Evolutionary conservation across 2,888 invertebrate species (phyloP).

Genomic region (Calameuta idolon): DNA sequence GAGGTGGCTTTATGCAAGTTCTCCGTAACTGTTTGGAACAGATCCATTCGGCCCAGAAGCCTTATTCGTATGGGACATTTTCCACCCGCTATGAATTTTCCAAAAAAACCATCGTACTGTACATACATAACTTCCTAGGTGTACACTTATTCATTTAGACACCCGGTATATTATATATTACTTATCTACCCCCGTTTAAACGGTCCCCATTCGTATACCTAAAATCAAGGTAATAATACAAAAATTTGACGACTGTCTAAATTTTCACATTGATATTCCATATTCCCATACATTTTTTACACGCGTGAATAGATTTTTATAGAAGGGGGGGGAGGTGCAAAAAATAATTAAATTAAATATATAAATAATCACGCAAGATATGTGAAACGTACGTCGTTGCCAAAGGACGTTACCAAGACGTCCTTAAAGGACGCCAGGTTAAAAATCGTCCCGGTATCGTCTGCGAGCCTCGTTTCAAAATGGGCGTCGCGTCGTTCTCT

Average conservation of each 20-base stretch:
- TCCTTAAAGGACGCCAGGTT: not conserved
- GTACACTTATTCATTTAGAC: no score
- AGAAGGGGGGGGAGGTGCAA: no score
- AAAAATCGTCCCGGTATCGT: not conserved
- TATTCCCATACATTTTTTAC: no score
- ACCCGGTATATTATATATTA: no score
- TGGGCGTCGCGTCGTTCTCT: not conserved
- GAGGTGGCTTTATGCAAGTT: not conserved
- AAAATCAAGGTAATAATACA: no score
- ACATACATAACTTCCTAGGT: no score
- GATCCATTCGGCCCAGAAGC: not conserved
- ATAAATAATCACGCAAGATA: not conserved
- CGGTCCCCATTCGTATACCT: no score
- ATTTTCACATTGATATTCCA: no score
- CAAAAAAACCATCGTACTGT: not conserved
- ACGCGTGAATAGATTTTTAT: not conserved
- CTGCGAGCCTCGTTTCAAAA: not conserved
- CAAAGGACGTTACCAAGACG: not conserved
- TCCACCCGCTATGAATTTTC: not conserved
- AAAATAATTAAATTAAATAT: not conserved
- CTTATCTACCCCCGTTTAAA: no score
- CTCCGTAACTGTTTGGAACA: not conserved
- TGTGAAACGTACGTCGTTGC: not conserved
- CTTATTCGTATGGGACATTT: not conserved
- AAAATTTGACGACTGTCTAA: no score